Percentiles rank a stretch among this genome's conserved stretches.
Evolutionary conservation across 2,113 vertebrate species (phyloP).

Genomic region (Microtus montanus): DNA sequence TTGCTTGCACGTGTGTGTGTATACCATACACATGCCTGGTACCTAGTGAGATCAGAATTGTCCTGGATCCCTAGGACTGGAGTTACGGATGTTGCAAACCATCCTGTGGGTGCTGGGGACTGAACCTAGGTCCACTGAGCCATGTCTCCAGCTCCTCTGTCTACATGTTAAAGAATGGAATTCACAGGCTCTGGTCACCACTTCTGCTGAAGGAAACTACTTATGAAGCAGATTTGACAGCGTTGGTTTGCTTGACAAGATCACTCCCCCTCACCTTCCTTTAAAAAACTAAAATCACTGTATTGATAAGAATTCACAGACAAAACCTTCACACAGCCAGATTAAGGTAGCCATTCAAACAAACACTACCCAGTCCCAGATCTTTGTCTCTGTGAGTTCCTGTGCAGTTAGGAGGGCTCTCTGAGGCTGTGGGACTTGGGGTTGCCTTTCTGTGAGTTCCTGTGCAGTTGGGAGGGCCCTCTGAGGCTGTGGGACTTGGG

Average conservation of each 20-base stretch:
- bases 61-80: not conserved
- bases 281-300: not conserved
- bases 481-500: too few relatives aligned
- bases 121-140: not conserved
- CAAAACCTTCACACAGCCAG: not conserved
- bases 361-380: too few relatives aligned
- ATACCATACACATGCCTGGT: not conserved
- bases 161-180: not conserved
- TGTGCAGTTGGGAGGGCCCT: not conserved
- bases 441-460: too few relatives aligned
- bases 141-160: not conserved
- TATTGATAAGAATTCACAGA: not conserved
- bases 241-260: not conserved
- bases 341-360: not conserved
- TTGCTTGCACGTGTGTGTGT: not conserved
- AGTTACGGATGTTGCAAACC: not conserved
- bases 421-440: too few relatives aligned
- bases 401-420: not conserved
- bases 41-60: not conserved
- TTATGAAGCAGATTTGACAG: not conserved
- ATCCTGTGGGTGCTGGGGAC: not conserved
- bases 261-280: not conserved
- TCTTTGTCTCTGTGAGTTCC: not conserved
- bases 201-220: not conserved
- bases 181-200: not conserved